Conservation (phyloP, 2,888 invertebrate genomes). For the Lymantria dispar region DNA sequence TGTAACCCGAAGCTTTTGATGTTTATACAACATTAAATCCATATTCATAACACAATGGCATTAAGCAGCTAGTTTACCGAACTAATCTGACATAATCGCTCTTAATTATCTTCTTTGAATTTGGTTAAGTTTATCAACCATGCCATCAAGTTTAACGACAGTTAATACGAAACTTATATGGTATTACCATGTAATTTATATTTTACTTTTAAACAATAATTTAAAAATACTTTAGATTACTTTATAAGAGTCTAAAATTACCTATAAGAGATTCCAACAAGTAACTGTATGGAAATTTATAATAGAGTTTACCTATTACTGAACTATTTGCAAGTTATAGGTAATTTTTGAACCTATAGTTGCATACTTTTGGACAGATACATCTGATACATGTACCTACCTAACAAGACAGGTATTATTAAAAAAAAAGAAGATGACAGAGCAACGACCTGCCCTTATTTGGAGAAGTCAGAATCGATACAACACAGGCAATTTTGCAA, state of each 20-base stretch:
- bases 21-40: conserved; percentile 46
- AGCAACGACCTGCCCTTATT: conserved; percentile 74
- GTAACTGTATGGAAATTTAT: too few species aligned
- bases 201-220: background rate
- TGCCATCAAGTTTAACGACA: background rate
- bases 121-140: background rate
- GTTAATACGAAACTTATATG: background rate
- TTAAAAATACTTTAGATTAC: too few species aligned
- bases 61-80: conserved; percentile 41
- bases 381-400: background rate
- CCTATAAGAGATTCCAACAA: too few species aligned
- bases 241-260: too few species aligned
- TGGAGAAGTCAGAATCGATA: conserved; percentile 58
- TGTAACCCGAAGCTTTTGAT: conserved; percentile 49
- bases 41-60: conserved; percentile 53
- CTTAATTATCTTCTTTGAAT: conserved; percentile 28
- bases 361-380: background rate
- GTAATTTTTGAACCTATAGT: background rate
- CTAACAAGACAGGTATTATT: conserved; percentile 57
- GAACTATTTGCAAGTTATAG: background rate
- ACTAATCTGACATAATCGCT: conserved; percentile 44
- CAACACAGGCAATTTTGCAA: conserved; percentile 36
- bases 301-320: too few species aligned
- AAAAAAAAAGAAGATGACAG: conserved; percentile 72
- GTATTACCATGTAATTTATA: too few species aligned